These are phyloP conservation scores for Coendou prehensilis DNA, from an alignment of 2,797 vertebrate genomes.

Conservation along the genomic window DNA sequence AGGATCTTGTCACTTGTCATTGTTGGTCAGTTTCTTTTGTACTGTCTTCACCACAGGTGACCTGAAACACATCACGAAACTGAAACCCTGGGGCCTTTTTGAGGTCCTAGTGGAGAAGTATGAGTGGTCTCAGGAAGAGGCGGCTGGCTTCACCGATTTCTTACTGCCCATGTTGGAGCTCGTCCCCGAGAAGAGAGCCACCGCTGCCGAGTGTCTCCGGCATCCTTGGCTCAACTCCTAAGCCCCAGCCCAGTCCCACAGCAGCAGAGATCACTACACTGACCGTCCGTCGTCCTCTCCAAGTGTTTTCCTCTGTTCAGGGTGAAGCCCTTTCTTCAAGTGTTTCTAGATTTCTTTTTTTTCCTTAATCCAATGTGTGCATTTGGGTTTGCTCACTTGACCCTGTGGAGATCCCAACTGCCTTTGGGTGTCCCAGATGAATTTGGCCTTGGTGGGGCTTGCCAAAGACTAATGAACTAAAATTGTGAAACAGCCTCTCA, in stretches of 20 bases:
- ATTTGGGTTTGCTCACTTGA: slow-evolving; percentile 89
- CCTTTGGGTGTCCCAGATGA: slow-evolving; percentile 82
- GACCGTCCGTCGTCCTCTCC: slow-evolving; percentile 49
- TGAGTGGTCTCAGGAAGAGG: slow-evolving; percentile 97
- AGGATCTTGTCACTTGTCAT: neutral
- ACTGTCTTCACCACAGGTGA: slow-evolving; percentile 91
- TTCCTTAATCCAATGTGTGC: slow-evolving; percentile 85
- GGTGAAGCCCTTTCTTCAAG: slow-evolving; percentile 88
- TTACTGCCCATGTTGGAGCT: slow-evolving; percentile 98
- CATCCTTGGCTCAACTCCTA: slow-evolving; percentile 96
- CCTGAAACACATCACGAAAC: slow-evolving; percentile 98
- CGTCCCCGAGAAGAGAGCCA: slow-evolving; percentile 96
- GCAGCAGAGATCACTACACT: slow-evolving; percentile 82
- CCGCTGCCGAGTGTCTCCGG: slow-evolving; percentile 96
- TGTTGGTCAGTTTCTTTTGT: slow-evolving; percentile 10
- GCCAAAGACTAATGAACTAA: slow-evolving; percentile 87
- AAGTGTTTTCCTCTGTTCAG: slow-evolving; percentile 76
- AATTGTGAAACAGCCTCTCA: slow-evolving; percentile 75
- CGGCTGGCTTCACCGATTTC: slow-evolving; percentile 96
- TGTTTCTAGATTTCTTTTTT: slow-evolving; percentile 83
- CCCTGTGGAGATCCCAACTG: slow-evolving; percentile 85
- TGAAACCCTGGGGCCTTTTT: slow-evolving; percentile 98
- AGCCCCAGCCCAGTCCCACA: slow-evolving; percentile 68
- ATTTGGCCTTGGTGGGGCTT: slow-evolving; percentile 86
- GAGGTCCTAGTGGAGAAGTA: slow-evolving; percentile 98